Evolutionary conservation across 2,113 vertebrate species (phyloP).

Genomic region (Rhinichthys klamathensis): DNA sequence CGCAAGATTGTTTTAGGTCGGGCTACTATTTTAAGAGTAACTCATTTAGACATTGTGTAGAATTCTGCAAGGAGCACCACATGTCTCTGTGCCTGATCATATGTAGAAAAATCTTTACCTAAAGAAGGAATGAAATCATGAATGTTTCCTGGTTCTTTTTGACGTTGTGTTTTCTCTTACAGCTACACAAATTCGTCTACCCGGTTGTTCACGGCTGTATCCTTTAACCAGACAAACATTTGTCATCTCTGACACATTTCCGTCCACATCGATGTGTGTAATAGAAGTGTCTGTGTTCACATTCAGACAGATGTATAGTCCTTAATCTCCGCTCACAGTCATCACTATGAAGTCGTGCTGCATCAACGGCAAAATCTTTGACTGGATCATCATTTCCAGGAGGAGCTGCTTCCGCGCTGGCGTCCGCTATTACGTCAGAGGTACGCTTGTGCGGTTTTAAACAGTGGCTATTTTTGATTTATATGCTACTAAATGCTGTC

Average conservation of each 20-base stretch:
- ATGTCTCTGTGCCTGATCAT: neutral
- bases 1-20: neutral
- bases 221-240: conserved; percentile 71
- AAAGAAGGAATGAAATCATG: neutral
- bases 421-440: conserved; percentile 94
- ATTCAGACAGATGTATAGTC: neutral
- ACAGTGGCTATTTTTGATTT: neutral
- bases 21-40: neutral
- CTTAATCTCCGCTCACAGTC: conserved; percentile 75
- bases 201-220: conserved; percentile 98
- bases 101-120: neutral
- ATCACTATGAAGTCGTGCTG: conserved; percentile 88
- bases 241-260: too few relatives aligned
- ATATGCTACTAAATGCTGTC: neutral
- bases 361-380: conserved; percentile 90
- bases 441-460: conserved; percentile 65
- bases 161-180: conserved; percentile 43
- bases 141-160: neutral
- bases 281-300: neutral
- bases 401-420: conserved; percentile 96
- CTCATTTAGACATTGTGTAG: neutral
- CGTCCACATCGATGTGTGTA: neutral
- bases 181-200: conserved; percentile 92
- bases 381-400: conserved; percentile 93
- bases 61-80: neutral